Evolutionary conservation across 2,113 vertebrate species (phyloP), one percentile per base, ranked within the genome.

Genomic region (Myanophis thanlyinensis): DNA sequence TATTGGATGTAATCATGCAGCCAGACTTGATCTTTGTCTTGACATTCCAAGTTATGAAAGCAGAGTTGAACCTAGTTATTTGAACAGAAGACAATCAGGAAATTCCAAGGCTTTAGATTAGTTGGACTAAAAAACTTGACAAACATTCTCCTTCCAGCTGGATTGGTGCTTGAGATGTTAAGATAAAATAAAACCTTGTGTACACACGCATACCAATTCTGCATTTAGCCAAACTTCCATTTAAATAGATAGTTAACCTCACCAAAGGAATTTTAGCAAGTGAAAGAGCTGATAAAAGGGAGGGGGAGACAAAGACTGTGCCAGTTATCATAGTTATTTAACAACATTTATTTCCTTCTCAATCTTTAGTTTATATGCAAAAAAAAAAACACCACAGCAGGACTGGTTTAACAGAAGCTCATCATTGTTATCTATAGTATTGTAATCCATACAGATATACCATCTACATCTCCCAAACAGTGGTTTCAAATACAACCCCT

Each of bases 261-360:
- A 56, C 87, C 8, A 80, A 10, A 89, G 22, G 22, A 27, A 89
- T 89, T 89, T 89, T 46, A 86, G 23, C 27, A 86, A 92, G 22
- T 30, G 27, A 89, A 46, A 30, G 62, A 10, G 2, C 27, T 40
- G 22, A 59, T 44, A 52, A 80, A 46, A 3, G 51, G 23, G 18
- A 40, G 46, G n/a, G 73, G 51, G 87, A 49, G 94, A 93, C 91
- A 95, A 95, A 91, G 93, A 95, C 88, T 89, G 67, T 93, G 93
- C 46, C 73, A 59, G 40, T 23, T 95, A 87, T 91, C 95, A 95
- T 53, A 46, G 93, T 88, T 95, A 93, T 89, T 93, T 92, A 95
- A 62, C 91, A 94, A 89, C 22, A 85, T 95, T 96, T 95, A 95
- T 96, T 96, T 96, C 94, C 93, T 94, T 94, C 94, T 92, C 93